Evolutionary conservation across 2,888 invertebrate genomes (phyloP), one percentile per base, ranked within the genome.

Genomic region (Salticus scenicus): DNA sequence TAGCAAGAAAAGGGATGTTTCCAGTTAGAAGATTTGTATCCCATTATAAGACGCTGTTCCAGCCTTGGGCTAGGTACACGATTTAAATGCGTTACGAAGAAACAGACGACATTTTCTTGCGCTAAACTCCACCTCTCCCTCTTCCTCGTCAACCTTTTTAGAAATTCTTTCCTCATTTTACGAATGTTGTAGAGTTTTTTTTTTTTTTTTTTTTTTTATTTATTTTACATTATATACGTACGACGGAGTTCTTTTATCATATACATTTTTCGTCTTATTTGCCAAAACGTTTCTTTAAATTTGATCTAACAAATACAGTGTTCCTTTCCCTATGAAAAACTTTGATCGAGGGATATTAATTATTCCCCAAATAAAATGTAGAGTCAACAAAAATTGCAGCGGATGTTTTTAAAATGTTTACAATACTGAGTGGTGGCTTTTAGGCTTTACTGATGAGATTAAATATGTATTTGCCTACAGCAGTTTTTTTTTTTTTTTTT

Each of bases 221-320:
- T 33, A 17, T 41, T 70, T 28, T 12, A 28, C 30, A 64, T 30
- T 28, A 24, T 66, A 30, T n/a, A n/a, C n/a, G 17, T 27, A 67
- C 27, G n/a, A n/a, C n/a, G n/a, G n/a, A n/a, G n/a, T n/a, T n/a
- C 83, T 77, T 83, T 77, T 83, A 83, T 83, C 72, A 83, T 72
- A 51, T 37, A 51, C 31, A 30, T 57, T 30, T 72, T 42, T 71
- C 67, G 47, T 69, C 72, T 77, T 83, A 73, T 83, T 83, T 83
- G 72, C 72, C 83, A 83, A 83, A 83, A 83, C 77, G 76, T 77
- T 83, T 83, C 82, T 82, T 82, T 64, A 75, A 82, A 82, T 82
- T 82, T 75, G 82, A 42, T 82, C 75, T 64, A 37, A 70, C 72
- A 66, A 70, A 47, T 17, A 28, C 12, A 10, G 7, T 24, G 20